phyloP scores from a whole-genome alignment of 2,113 vertebrate species.

The Empidonax traillii region DNA sequence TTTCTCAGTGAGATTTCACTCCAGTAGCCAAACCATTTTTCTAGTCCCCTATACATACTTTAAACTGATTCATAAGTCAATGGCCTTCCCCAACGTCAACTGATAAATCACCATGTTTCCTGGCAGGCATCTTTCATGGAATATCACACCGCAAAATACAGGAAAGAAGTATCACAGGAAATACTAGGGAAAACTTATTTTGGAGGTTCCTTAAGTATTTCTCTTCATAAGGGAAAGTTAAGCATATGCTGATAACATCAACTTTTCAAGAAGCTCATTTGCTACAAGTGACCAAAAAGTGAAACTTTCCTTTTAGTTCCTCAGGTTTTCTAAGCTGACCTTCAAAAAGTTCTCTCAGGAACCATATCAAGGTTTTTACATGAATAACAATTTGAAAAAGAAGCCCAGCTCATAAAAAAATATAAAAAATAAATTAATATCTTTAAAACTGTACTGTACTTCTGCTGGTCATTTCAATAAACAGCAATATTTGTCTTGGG shows the following conservation, averaged over 20 bases:
- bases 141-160: background rate
- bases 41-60: background rate
- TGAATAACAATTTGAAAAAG: background rate
- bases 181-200: background rate
- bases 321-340: background rate
- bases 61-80: background rate
- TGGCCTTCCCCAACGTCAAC: background rate
- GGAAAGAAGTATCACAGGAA: background rate
- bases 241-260: background rate
- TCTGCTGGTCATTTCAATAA: slow-evolving; percentile 32
- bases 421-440: background rate
- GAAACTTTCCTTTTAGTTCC: background rate
- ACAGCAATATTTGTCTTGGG: slow-evolving; percentile 12
- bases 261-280: background rate
- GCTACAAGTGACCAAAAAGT: background rate
- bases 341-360: background rate
- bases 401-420: background rate
- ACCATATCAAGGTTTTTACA: background rate
- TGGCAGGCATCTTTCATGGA: background rate
- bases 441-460: background rate
- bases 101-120: background rate
- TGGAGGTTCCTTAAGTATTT: background rate
- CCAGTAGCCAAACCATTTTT: background rate
- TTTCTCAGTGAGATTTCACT: background rate
- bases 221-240: background rate